Evolutionary conservation across 2,113 vertebrate species (phyloP).

Genomic region (Glaucidium brasilianum): DNA sequence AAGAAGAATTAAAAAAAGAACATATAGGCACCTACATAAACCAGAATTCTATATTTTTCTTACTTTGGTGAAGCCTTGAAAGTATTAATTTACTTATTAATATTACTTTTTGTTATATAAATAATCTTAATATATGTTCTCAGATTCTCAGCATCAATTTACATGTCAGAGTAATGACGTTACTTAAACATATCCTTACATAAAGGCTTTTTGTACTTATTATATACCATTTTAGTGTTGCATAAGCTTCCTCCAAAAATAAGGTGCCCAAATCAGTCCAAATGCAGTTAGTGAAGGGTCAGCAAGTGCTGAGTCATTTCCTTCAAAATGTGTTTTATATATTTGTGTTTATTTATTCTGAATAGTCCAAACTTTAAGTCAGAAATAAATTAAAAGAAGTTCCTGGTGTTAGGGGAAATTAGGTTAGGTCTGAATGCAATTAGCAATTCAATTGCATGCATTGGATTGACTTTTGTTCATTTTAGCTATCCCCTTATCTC

Average conservation of each 20-base stretch:
- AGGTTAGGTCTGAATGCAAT: neutral
- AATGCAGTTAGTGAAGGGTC: neutral
- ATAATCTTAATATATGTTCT: neutral
- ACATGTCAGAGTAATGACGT: neutral
- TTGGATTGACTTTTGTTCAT: neutral
- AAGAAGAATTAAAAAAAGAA: neutral
- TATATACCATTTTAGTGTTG: neutral
- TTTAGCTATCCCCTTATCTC: neutral
- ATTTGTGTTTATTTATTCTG: neutral
- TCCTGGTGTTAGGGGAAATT: neutral
- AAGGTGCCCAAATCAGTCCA: neutral
- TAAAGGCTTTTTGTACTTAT: neutral
- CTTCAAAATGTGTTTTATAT: neutral
- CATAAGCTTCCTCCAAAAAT: neutral
- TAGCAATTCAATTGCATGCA: neutral
- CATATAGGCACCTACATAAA: neutral
- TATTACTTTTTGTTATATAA: neutral
- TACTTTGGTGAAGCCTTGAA: neutral
- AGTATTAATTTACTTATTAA: neutral
- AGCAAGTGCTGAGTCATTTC: neutral
- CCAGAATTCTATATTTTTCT: neutral
- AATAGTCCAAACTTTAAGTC: neutral
- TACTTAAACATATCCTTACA: neutral
- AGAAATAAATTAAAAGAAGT: neutral
- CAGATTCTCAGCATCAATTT: neutral